Conservation (phyloP, 2,888 invertebrate genomes). For the Mayetiola destructor region DNA sequence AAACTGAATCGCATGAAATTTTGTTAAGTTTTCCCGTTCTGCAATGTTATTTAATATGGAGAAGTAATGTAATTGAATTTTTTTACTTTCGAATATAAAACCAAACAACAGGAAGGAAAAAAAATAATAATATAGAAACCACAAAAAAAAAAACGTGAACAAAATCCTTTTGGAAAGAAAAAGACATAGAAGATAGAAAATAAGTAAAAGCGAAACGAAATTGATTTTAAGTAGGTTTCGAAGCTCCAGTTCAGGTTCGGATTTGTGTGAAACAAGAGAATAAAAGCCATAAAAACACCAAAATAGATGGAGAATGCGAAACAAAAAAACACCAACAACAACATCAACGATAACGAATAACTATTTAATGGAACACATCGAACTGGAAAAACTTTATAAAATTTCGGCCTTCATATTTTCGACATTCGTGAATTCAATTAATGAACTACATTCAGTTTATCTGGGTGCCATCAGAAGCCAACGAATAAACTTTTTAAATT, state of each 20-base stretch:
- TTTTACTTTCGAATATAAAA: slow-evolving; percentile 4
- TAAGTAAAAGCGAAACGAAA: not conserved
- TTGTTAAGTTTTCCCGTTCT: slow-evolving; percentile 10
- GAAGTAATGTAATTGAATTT: slow-evolving; percentile 8
- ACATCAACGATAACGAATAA: too few relatives aligned
- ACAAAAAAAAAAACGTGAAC: not conserved
- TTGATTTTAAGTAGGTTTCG: not conserved
- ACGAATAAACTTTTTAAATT: too few relatives aligned
- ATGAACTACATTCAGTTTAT: too few relatives aligned
- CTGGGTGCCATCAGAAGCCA: too few relatives aligned
- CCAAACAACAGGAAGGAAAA: not conserved
- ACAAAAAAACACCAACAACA: too few relatives aligned
- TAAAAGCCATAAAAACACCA: not conserved
- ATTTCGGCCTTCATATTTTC: not conserved
- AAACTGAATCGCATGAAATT: slow-evolving; percentile 10
- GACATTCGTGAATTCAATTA: slow-evolving; percentile 6
- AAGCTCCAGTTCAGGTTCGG: too few relatives aligned
- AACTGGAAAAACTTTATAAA: slow-evolving; percentile 4
- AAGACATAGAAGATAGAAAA: not conserved
- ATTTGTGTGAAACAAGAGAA: too few relatives aligned
- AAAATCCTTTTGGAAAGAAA: not conserved
- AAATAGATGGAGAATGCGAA: not conserved
- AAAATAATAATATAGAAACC: not conserved
- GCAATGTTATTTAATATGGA: slow-evolving; percentile 6
- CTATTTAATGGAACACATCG: too few relatives aligned